These are phyloP conservation scores for Climacteris rufus DNA, from an alignment of 2,113 vertebrate species.

Conservation along the genomic window DNA sequence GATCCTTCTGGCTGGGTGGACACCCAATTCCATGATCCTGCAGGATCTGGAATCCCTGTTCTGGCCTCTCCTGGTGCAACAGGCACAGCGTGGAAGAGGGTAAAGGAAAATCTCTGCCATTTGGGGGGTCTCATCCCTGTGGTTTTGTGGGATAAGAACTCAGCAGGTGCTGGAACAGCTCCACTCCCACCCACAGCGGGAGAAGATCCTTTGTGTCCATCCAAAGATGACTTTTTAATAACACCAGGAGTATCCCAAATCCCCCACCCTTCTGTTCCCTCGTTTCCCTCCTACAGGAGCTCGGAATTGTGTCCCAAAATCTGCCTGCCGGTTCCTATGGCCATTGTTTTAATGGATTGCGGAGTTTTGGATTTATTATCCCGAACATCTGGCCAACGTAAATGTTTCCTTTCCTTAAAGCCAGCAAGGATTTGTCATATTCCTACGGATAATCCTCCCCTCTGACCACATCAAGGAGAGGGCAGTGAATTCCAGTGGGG, in stretches of 20 bases:
- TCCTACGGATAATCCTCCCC: neutral
- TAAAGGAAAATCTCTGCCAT: rapidly evolving
- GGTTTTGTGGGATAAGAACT: neutral
- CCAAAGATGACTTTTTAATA: neutral
- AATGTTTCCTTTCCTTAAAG: slow-evolving; percentile 56
- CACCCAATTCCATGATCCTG: rapidly evolving
- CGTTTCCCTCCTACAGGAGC: neutral
- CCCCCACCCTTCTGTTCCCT: neutral
- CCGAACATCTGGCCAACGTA: slow-evolving; percentile 3
- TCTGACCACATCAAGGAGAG: slow-evolving; percentile 31
- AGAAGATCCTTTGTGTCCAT: neutral
- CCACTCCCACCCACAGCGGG: neutral
- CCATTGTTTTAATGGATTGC: slow-evolving; percentile 3
- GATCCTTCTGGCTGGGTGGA: rapidly evolving
- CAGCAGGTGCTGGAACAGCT: neutral
- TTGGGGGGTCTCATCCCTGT: neutral
- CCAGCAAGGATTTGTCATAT: slow-evolving; percentile 26
- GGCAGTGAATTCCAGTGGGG: neutral
- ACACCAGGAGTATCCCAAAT: neutral
- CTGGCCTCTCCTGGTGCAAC: neutral
- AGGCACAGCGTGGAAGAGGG: neutral
- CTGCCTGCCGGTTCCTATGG: neutral
- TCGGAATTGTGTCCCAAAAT: neutral
- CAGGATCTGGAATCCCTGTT: neutral
- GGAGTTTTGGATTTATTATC: slow-evolving; percentile 52